A percentile compares a stretch with the other conserved stretches of the same genome.
Conservation (phyloP, 2,113 vertebrate genomes). For the Mobula hypostoma region DNA sequence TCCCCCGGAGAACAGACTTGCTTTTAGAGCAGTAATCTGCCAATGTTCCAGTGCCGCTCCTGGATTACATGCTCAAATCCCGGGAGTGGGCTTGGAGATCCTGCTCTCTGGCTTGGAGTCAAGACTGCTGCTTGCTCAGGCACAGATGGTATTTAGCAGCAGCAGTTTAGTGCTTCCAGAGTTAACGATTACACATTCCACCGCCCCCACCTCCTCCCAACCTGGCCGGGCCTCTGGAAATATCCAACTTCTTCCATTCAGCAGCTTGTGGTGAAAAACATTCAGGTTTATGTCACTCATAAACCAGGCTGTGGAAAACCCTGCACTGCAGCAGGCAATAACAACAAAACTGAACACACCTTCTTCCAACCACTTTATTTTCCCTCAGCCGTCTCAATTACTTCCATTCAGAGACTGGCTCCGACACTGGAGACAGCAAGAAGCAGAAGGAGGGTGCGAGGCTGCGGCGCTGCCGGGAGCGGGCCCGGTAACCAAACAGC, state of each 20-base stretch:
- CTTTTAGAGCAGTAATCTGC: too few relatives aligned
- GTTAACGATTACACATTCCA: background rate
- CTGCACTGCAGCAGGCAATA: background rate
- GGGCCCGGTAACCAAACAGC: background rate
- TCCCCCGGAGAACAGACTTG: too few relatives aligned
- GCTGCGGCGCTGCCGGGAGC: background rate
- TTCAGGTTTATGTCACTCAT: background rate
- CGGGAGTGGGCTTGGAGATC: background rate
- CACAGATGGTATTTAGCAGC: background rate
- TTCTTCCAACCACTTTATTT: background rate
- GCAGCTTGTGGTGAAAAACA: background rate
- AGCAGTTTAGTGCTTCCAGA: background rate
- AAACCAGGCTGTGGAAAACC: background rate
- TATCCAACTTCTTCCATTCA: background rate
- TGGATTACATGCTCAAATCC: background rate
- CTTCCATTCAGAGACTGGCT: background rate
- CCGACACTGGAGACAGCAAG: background rate
- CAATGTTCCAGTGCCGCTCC: background rate
- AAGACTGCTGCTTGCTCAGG: background rate
- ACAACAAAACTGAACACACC: slow-evolving; percentile 7
- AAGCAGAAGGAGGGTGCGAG: background rate
- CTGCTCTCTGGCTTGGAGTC: background rate
- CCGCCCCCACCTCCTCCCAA: too few relatives aligned
- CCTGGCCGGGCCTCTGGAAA: background rate
- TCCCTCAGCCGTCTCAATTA: background rate